Evolutionary conservation across 2,113 vertebrate genomes (phyloP).

Genomic region (Pangasianodon hypophthalmus): DNA sequence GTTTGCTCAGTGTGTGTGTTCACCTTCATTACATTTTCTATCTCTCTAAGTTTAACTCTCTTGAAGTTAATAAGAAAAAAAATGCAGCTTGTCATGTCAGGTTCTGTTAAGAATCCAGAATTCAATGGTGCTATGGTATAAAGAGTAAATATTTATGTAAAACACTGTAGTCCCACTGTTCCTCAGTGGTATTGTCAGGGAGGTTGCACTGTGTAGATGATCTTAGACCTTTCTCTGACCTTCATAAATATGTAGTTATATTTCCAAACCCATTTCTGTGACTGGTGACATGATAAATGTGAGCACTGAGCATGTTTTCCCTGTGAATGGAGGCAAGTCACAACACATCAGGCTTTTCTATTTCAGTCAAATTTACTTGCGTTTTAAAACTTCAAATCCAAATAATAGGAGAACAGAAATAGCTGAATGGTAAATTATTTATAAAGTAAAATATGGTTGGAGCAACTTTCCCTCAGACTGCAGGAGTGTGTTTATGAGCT

Average conservation of each 20-base stretch:
- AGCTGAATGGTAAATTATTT: not conserved
- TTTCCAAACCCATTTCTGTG: not conserved
- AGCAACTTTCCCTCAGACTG: not conserved
- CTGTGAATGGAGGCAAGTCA: not conserved
- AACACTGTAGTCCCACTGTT: not conserved
- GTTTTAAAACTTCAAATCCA: not conserved
- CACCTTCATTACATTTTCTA: not conserved
- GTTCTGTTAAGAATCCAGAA: not conserved
- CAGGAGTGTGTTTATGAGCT: slow-evolving; percentile 21
- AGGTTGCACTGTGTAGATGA: not conserved
- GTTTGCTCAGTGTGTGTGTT: not conserved
- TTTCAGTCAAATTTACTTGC: not conserved
- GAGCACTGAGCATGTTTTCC: not conserved
- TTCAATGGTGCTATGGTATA: not conserved
- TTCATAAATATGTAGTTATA: not conserved
- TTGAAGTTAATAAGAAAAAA: not conserved
- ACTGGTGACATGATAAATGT: not conserved
- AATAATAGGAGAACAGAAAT: slow-evolving; percentile 12
- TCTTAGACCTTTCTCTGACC: not conserved
- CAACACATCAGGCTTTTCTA: not conserved
- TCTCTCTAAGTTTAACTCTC: not conserved
- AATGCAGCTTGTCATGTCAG: not conserved
- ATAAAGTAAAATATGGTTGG: not conserved
- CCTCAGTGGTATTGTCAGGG: not conserved
- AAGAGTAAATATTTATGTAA: not conserved